phyloP scores from a whole-genome alignment of 2,797 vertebrate species.

The Typhlichthys eigenmanni region DNA sequence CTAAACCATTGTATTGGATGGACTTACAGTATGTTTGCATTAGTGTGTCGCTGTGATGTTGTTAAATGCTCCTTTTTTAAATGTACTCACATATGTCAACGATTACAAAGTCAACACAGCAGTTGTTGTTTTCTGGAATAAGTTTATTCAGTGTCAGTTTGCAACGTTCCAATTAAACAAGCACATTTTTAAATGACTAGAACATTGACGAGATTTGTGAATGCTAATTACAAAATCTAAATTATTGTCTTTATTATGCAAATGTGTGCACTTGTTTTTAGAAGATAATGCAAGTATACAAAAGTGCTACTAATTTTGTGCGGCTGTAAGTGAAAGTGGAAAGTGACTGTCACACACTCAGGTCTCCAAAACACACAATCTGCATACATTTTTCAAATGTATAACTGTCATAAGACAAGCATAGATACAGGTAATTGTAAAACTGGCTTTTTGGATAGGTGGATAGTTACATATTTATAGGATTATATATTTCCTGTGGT shows the following conservation, averaged over 20 bases:
- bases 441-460: background rate
- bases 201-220: no score
- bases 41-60: background rate
- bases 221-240: no score
- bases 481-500: background rate
- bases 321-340: no score
- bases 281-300: no score
- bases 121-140: background rate
- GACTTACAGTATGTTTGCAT: background rate
- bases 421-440: no score
- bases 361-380: background rate
- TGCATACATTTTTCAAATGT: background rate
- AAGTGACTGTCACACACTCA: background rate
- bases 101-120: background rate
- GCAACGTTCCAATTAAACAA: no score
- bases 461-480: background rate
- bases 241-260: no score
- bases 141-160: background rate
- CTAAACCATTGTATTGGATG: conserved; percentile 17
- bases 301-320: no score
- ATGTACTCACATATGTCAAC: background rate
- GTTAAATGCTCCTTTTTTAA: background rate
- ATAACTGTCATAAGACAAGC: no score
- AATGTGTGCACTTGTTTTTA: no score
- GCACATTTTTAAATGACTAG: no score